Evolutionary conservation across 1,140 invertebrate genomes (phyloP).

Genomic region (Lepidurus apus): DNA sequence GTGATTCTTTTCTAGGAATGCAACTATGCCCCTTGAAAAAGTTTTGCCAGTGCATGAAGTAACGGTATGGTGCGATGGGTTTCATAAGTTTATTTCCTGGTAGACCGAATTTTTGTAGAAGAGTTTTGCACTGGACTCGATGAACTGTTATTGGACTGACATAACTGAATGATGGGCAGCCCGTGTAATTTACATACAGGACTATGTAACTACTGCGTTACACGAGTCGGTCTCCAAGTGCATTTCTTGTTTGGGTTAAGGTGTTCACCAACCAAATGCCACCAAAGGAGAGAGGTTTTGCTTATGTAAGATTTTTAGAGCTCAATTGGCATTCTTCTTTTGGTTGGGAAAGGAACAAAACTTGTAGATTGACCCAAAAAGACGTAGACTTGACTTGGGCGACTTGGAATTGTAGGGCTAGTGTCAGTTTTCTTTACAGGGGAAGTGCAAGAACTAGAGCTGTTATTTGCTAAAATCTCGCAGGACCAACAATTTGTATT

Average conservation of each 20-base stretch:
- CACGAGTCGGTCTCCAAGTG: neutral
- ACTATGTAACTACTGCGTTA: neutral
- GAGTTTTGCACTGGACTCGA: neutral
- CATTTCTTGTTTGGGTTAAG: neutral
- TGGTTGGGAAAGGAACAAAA: neutral
- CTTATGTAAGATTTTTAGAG: neutral
- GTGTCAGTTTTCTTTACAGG: neutral
- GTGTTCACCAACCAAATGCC: neutral
- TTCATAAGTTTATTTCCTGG: neutral
- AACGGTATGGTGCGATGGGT: slow-evolving; percentile 2
- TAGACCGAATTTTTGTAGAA: neutral
- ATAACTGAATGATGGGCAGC: neutral
- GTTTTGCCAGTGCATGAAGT: slow-evolving; percentile 10
- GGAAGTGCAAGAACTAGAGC: neutral
- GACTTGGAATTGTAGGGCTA: too few relatives aligned
- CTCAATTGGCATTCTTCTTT: slow-evolving; percentile 7
- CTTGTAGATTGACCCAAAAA: too few relatives aligned
- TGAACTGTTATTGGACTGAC: neutral
- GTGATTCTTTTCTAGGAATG: neutral
- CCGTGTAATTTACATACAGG: neutral
- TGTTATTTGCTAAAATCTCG: neutral
- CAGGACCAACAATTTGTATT: slow-evolving; percentile 13
- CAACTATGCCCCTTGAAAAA: slow-evolving; percentile 10
- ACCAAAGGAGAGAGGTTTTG: neutral
- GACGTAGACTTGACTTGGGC: too few relatives aligned